Base-by-base conservation (phyloP, 2,888 invertebrate species). In the Leucania comma region DNA sequence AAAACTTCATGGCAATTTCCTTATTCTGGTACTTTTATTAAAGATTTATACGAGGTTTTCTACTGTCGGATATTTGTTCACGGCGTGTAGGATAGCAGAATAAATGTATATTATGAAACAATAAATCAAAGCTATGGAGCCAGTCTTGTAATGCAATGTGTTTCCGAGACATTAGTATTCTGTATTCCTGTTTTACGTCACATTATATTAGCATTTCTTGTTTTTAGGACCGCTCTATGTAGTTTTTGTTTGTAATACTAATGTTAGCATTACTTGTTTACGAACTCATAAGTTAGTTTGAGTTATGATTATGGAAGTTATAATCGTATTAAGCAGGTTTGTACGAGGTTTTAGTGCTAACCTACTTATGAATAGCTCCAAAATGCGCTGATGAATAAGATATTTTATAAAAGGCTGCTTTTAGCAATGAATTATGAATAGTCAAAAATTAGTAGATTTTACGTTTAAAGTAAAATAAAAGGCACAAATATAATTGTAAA, bases 21-120 rank as follows among this genome's bases (percentile, higher is more conserved):
- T 85, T 82, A 78, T 80, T 81, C 71, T 60, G 61, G 79, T 78
- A 75, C 68, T 83, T 87, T 82, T 81, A 85, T 84, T 71, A 75
- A 84, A 86, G 87, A 90, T 89, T 89, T 90, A 89, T 90, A 83
- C 73, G 78, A 72, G 77, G 81, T 80, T 86, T 80, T 78, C 68
- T 78, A 76, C 78, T 73, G 84, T 85, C 81, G 75, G 84, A 86
- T 89, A 87, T 90, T 87, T 88, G 87, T 88, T 88, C 89, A 88
- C 78, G 81, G 87, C 73, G 67, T 79, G 82, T 78, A 67, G 82
- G 76, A 86, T 83, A 81, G 75, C 75, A 78, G 83, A 86, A 87
- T 85, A 81, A 83, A 86, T 75, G 75, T 71, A 66, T 81, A 78
- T 84, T 84, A 84, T 70, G 76, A 73, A 75, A 81, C 81, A 83